Percentiles rank a stretch among this genome's conserved stretches.
Conservation (phyloP, 2,797 vertebrate species). For the Hoplostethus atlanticus region DNA sequence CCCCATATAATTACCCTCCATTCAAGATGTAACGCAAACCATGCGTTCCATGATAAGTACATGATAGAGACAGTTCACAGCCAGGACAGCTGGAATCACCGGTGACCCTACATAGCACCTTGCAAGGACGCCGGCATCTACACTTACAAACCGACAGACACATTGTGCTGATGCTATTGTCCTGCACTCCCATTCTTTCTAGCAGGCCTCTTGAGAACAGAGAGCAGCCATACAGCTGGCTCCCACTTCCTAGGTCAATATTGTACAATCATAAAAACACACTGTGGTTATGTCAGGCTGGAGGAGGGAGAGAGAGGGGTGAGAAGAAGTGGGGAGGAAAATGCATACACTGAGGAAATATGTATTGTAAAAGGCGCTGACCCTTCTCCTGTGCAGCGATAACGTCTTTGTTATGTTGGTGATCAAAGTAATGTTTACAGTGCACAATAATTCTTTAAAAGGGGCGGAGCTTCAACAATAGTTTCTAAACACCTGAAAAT, state of each 20-base stretch:
- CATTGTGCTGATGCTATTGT: conserved; percentile 38
- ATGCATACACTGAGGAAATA: neutral
- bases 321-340: neutral
- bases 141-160: conserved; percentile 16
- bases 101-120: conserved; percentile 9
- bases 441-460: neutral
- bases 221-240: conserved; percentile 24
- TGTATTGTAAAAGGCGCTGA: neutral
- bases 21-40: conserved; percentile 8
- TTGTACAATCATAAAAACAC: conserved; percentile 39
- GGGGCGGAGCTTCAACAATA: neutral
- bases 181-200: conserved; percentile 27
- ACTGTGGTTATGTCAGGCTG: neutral
- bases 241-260: conserved; percentile 17
- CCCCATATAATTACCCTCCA: neutral
- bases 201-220: conserved; percentile 23
- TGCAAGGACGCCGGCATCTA: conserved; percentile 10
- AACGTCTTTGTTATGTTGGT: neutral
- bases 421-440: neutral
- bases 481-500: neutral
- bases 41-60: conserved; percentile 4
- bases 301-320: neutral
- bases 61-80: conserved; percentile 26
- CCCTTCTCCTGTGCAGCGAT: neutral
- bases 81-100: conserved; percentile 35